Evolutionary conservation across 2,888 invertebrate species (phyloP).

Genomic region (Xylota segnis): DNA sequence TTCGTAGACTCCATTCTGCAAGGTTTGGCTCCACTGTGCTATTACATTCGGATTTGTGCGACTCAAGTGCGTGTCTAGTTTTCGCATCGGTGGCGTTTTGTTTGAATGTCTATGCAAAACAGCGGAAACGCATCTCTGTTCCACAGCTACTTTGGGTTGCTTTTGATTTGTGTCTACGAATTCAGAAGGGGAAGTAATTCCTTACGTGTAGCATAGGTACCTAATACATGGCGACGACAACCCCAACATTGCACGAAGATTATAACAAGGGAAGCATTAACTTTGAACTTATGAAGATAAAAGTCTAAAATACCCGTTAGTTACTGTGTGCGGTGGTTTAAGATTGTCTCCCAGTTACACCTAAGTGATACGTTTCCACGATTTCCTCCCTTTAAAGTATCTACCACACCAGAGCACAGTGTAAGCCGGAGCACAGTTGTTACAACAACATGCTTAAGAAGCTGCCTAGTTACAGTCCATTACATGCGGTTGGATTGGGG

Average conservation of each 20-base stretch:
- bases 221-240: neutral
- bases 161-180: conserved; percentile 18
- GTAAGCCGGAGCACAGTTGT: conserved; percentile 34
- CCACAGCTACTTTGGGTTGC: conserved; percentile 5
- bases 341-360: conserved; percentile 48
- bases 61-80: conserved; percentile 12
- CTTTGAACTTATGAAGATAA: conserved; percentile 56
- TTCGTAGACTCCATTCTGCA: neutral
- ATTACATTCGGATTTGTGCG: neutral
- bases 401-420: conserved; percentile 15
- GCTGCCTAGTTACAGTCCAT: conserved; percentile 72
- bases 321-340: conserved; percentile 17
- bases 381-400: conserved; percentile 35
- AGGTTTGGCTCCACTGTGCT: conserved; percentile 3
- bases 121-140: conserved; percentile 8
- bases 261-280: conserved; percentile 44
- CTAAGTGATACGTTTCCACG: conserved; percentile 45
- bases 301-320: conserved; percentile 43
- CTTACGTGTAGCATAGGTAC: conserved; percentile 20
- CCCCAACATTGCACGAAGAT: neutral
- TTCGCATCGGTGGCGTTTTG: neutral
- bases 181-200: conserved; percentile 31
- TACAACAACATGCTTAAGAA: conserved; percentile 52
- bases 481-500: conserved; percentile 9
- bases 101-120: neutral